Percentiles rank a stretch among this genome's conserved stretches.
These are phyloP conservation scores for Pygoscelis adeliae DNA, from an alignment of 2,113 vertebrate species.

Conservation along the genomic window DNA sequence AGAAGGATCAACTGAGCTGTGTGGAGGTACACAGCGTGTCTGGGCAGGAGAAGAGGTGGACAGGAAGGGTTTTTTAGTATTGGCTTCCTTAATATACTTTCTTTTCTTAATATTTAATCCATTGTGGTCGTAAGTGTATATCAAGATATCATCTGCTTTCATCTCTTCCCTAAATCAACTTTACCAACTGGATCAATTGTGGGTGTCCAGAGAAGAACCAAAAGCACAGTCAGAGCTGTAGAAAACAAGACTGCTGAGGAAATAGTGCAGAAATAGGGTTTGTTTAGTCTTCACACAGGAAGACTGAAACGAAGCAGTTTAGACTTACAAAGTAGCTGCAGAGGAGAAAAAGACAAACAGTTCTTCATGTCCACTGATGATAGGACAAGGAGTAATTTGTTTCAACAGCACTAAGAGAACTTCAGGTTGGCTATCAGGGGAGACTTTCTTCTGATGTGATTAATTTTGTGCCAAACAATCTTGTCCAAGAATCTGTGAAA, in stretches of 20 bases:
- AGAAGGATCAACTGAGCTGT: background rate
- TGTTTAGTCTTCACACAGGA: background rate
- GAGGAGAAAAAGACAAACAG: background rate
- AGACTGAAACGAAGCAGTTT: background rate
- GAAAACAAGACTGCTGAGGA: background rate
- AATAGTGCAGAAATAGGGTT: background rate
- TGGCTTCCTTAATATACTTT: background rate
- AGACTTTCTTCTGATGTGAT: background rate
- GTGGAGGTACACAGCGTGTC: background rate
- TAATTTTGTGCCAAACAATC: background rate
- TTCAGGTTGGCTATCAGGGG: background rate
- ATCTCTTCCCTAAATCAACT: background rate
- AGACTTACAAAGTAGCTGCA: background rate
- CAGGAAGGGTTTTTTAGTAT: background rate
- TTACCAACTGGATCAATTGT: background rate
- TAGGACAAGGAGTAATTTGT: background rate
- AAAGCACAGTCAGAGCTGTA: background rate
- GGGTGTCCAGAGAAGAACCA: background rate
- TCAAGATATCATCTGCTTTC: background rate
- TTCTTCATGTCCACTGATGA: background rate
- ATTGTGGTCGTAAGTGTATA: background rate
- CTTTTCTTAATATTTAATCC: background rate
- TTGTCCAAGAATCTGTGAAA: background rate
- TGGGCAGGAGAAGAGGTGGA: background rate
- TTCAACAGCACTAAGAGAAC: background rate